Conservation (phyloP, 2,888 invertebrate species). For the Drosophila nigritarsus region DNA sequence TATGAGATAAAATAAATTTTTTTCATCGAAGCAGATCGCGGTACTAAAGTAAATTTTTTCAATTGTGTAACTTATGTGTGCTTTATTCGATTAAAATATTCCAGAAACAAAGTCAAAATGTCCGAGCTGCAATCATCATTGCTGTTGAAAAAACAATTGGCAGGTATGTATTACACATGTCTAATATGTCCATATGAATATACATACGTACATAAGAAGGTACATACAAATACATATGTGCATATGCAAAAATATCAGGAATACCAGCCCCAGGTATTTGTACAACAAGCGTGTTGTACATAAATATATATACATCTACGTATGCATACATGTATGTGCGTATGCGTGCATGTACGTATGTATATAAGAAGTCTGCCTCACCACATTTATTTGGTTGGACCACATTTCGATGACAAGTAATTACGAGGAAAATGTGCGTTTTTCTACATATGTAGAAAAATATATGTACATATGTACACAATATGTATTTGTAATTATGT, state of each 20-base stretch:
- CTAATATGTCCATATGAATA: conserved; percentile 6
- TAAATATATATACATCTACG: background rate
- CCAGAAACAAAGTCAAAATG: conserved; percentile 86
- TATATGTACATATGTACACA: background rate
- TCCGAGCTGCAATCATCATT: conserved; percentile 98
- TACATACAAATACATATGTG: conserved; percentile 2
- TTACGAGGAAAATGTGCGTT: conserved; percentile 1
- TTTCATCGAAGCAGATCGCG: conserved; percentile 23
- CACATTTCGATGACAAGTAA: conserved; percentile 14
- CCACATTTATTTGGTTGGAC: conserved; percentile 5
- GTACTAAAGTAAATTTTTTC: conserved; percentile 41
- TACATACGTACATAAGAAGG: conserved; percentile 5
- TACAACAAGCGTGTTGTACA: background rate
- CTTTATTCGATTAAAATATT: conserved; percentile 35
- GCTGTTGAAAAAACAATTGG: conserved; percentile 97
- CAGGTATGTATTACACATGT: conserved; percentile 89
- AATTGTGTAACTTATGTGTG: conserved; percentile 47
- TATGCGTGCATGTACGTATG: background rate
- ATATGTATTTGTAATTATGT: conserved; percentile 1
- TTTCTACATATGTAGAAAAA: background rate
- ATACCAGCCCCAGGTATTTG: background rate
- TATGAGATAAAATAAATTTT: conserved; percentile 31
- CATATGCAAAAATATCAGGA: conserved; percentile 1
- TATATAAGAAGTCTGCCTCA: background rate
- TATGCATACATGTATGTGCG: background rate